A percentile compares a stretch with the other conserved stretches of the same genome.
phyloP scores from a whole-genome alignment of 2,888 invertebrate genomes.

The Micropterix aruncella region DNA sequence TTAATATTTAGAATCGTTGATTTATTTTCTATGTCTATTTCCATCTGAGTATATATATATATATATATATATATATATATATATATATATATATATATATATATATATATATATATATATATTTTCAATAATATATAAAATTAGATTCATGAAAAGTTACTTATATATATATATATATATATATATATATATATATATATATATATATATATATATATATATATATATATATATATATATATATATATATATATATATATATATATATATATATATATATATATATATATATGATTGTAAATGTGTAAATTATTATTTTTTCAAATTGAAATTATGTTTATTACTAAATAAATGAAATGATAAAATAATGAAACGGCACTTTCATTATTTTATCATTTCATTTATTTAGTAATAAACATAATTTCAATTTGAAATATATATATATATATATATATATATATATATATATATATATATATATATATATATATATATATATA shows the following conservation, averaged over 20 bases:
- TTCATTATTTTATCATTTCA: too few relatives aligned
- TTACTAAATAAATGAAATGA: too few relatives aligned
- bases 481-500: too few relatives aligned
- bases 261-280: background rate
- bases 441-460: too few relatives aligned
- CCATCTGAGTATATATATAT: background rate
- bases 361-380: too few relatives aligned
- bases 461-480: too few relatives aligned
- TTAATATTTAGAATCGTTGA: too few relatives aligned
- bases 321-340: too few relatives aligned
- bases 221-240: background rate
- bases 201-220: background rate
- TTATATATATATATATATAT: background rate
- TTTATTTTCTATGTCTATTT: too few relatives aligned
- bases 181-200: background rate
- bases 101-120: background rate
- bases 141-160: background rate
- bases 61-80: background rate
- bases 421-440: too few relatives aligned
- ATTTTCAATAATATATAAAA: background rate
- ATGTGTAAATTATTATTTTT: too few relatives aligned
- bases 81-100: background rate
- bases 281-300: background rate
- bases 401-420: too few relatives aligned
- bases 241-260: background rate